Conservation (phyloP, 1,140 invertebrate species). For the Drosophila santomea region DNA sequence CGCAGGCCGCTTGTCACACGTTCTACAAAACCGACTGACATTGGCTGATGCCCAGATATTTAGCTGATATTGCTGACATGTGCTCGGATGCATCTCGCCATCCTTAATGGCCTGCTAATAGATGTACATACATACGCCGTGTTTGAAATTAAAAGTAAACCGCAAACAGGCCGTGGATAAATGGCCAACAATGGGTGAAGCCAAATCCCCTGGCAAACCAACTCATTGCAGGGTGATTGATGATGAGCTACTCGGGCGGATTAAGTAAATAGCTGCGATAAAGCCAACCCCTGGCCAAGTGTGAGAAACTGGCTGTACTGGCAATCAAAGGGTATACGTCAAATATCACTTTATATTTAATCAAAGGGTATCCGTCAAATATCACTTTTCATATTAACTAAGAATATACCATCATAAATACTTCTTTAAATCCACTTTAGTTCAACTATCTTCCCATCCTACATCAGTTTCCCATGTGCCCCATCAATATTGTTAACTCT, state of each 20-base stretch:
- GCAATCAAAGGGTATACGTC: not conserved
- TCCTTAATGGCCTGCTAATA: slow-evolving; percentile 70
- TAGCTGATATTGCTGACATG: slow-evolving; percentile 50
- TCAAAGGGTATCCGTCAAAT: no score
- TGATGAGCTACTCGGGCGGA: slow-evolving; percentile 32
- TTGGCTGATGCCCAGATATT: slow-evolving; percentile 57
- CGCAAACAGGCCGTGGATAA: slow-evolving; percentile 69
- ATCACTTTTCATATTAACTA: no score
- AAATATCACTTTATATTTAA: not conserved
- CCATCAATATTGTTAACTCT: slow-evolving; percentile 18
- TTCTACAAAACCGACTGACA: slow-evolving; percentile 17
- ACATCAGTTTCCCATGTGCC: not conserved
- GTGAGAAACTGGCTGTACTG: slow-evolving; percentile 4
- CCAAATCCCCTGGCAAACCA: slow-evolving; percentile 12
- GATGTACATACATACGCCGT: slow-evolving; percentile 33
- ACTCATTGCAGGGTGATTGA: slow-evolving; percentile 48
- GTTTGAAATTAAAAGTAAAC: slow-evolving; percentile 72
- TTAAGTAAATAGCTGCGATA: slow-evolving; percentile 29
- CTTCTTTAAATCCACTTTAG: no score
- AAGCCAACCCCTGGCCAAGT: slow-evolving; percentile 1
- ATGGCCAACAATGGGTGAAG: slow-evolving; percentile 49
- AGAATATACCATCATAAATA: no score
- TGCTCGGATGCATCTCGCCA: slow-evolving; percentile 50
- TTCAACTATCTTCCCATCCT: not conserved
- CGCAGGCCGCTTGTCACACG: slow-evolving; percentile 59